Conservation (phyloP, 1,140 invertebrate species). For the Danaus plexippus region DNA sequence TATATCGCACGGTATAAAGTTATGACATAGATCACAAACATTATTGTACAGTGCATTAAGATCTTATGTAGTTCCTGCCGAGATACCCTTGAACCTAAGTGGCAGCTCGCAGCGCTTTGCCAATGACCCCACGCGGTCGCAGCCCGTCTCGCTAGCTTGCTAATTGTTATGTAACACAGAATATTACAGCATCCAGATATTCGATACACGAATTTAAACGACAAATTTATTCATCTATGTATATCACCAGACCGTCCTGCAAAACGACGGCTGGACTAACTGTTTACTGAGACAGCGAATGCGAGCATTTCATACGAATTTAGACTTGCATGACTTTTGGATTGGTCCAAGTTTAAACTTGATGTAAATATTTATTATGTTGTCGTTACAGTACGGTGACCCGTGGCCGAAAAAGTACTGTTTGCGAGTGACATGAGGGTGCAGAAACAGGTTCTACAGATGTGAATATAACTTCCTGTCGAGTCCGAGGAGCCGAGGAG, state of each 20-base stretch:
- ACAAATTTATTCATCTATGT: conserved; percentile 12
- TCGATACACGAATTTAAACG: conserved; percentile 26
- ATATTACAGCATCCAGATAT: conserved; percentile 46
- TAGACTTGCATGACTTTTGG: too few species aligned
- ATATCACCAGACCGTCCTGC: conserved; percentile 11
- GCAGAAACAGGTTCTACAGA: conserved; percentile 61
- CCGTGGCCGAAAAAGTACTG: conserved; percentile 35
- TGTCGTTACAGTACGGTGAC: conserved; percentile 19
- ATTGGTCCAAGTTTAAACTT: too few species aligned
- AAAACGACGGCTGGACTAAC: conserved; percentile 11
- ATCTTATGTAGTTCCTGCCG: conserved; percentile 48
- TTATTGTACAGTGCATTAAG: conserved; percentile 9
- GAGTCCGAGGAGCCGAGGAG: conserved; percentile 43
- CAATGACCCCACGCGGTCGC: conserved; percentile 59
- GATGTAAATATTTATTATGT: neutral
- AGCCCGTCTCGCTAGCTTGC: conserved; percentile 42
- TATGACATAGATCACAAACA: conserved; percentile 2
- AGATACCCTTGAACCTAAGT: conserved; percentile 68
- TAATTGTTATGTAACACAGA: conserved; percentile 67
- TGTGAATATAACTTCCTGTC: conserved; percentile 60
- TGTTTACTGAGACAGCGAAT: conserved; percentile 3
- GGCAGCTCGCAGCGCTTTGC: conserved; percentile 64
- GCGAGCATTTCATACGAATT: too few species aligned
- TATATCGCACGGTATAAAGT: too few species aligned
- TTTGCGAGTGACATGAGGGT: conserved; percentile 47